These are phyloP conservation scores for Morelia viridis DNA, from an alignment of 2,797 vertebrate genomes.

Conservation along the genomic window DNA sequence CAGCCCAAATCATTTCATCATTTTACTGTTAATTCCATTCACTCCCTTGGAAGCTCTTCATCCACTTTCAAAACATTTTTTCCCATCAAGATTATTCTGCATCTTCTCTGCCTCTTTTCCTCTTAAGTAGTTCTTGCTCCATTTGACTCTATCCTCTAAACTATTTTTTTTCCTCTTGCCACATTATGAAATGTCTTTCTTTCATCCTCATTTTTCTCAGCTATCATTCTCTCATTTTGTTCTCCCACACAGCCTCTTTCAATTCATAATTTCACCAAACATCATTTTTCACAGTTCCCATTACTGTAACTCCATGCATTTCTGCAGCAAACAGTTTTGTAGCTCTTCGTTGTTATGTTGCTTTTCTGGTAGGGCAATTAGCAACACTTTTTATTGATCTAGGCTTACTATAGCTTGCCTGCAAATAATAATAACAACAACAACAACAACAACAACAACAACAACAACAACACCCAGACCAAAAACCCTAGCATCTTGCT, in stretches of 20 bases:
- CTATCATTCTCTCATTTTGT: not conserved
- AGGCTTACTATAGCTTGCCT: not conserved
- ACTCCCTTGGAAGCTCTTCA: too few species aligned
- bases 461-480: not conserved
- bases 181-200: too few species aligned
- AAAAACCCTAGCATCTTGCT: not conserved
- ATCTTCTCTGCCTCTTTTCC: too few species aligned
- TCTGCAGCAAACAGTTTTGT: not conserved
- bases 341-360: not conserved
- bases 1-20: too few species aligned
- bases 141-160: too few species aligned
- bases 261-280: not conserved
- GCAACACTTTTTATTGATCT: not conserved
- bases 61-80: too few species aligned
- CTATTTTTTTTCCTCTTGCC: too few species aligned
- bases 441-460: too few species aligned
- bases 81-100: too few species aligned
- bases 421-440: too few species aligned
- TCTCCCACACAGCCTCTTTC: not conserved
- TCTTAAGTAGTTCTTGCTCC: too few species aligned
- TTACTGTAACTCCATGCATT: not conserved
- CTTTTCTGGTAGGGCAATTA: not conserved
- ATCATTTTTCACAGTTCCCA: not conserved
- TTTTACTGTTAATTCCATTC: too few species aligned
- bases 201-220: not conserved